Conservation (phyloP, 2,113 vertebrate genomes). For the Lonchura striata region DNA sequence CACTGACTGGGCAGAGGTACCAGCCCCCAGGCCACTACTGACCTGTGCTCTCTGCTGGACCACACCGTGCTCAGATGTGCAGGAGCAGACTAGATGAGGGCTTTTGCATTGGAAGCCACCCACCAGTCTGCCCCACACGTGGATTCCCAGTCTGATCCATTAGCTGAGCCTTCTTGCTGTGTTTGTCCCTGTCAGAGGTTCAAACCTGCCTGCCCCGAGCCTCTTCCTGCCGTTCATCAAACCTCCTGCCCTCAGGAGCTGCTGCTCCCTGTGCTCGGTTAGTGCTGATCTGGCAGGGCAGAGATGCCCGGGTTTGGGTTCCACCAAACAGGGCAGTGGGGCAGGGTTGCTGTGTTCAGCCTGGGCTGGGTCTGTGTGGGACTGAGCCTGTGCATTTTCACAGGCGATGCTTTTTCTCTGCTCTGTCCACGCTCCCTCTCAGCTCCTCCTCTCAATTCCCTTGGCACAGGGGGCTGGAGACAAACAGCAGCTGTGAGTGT, state of each 20-base stretch:
- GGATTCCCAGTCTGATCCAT: neutral
- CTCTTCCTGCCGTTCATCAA: rapidly evolving
- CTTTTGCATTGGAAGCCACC: neutral
- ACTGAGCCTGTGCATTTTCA: neutral
- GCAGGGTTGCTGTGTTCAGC: neutral
- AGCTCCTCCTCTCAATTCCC: neutral
- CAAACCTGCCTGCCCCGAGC: rapidly evolving
- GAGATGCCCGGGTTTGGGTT: rapidly evolving
- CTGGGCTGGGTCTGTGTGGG: neutral
- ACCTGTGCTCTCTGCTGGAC: neutral
- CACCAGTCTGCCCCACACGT: neutral
- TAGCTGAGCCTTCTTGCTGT: neutral
- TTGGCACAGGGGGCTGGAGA: neutral
- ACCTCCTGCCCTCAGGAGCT: neutral
- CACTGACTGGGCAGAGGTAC: neutral
- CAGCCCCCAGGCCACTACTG: neutral
- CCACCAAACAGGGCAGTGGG: neutral
- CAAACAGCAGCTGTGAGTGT: neutral
- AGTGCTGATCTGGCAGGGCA: neutral
- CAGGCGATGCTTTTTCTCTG: neutral
- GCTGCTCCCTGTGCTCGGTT: neutral
- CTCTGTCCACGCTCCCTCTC: neutral
- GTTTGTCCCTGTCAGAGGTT: neutral
- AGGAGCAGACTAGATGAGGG: neutral
- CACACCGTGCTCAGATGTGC: rapidly evolving